phyloP scores from a whole-genome alignment of 2,113 vertebrate genomes.

The Muntiacus muntjak region DNA sequence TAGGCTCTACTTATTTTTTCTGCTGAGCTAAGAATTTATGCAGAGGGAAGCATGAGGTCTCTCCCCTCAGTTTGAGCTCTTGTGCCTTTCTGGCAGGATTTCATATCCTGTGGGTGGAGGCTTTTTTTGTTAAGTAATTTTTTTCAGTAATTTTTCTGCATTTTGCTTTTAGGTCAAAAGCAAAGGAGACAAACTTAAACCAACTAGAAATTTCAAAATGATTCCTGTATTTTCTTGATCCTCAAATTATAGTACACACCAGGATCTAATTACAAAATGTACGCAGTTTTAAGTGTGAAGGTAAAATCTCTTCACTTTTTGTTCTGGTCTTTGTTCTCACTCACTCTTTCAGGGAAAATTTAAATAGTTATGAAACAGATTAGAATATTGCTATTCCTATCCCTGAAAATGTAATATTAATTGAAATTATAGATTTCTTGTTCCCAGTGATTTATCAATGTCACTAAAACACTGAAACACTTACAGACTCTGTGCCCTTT shows the following conservation, averaged over 20 bases:
- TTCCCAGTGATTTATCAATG: background rate
- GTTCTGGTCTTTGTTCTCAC: background rate
- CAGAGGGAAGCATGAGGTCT: background rate
- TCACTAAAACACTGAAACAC: background rate
- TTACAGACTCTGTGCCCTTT: background rate
- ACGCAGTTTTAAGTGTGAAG: background rate
- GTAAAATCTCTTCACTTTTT: background rate
- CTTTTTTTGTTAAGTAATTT: background rate
- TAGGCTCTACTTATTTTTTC: background rate
- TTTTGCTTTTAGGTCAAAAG: constrained; percentile 25
- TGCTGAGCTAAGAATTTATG: background rate
- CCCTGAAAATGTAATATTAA: constrained; percentile 37
- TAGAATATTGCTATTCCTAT: background rate
- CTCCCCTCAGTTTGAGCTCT: background rate
- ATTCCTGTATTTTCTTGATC: background rate
- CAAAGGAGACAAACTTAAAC: background rate
- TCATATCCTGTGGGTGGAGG: background rate
- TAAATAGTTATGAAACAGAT: background rate
- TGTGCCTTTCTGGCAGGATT: background rate
- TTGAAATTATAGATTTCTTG: constrained; percentile 18
- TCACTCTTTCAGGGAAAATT: background rate
- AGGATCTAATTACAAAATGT: background rate
- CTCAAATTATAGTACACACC: background rate
- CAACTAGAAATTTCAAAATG: background rate
- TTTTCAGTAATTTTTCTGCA: background rate